Base-by-base conservation (phyloP, 2,888 invertebrate species). In the Ernsta delagoae region DNA sequence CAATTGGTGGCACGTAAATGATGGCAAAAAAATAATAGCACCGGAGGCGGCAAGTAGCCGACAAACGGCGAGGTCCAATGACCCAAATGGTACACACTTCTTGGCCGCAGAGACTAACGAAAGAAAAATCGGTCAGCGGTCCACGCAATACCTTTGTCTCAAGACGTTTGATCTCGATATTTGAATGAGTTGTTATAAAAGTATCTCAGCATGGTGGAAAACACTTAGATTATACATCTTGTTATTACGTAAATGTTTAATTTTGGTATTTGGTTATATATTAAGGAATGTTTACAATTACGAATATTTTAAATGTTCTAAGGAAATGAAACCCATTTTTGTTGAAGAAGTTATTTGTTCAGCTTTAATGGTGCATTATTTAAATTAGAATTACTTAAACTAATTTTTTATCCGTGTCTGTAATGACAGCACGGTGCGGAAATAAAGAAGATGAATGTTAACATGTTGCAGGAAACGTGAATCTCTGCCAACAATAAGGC, bases 21-120 rank as follows among this genome's bases (percentile, higher is more conserved):
- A 67, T 64, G 65, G 62, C 68, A 72, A 72, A 72, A 57, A 90
- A 89, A 85, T 85, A 82, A 86, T 86, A 77, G 81, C 83, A 81
- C 82, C 85, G 84, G 80, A 80, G 82, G 79, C 83, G 84, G 80
- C 83, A 88, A 16, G 80, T 80, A 83, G 78, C 81, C 87, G 83
- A 85, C 87, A 83, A 89, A 87, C 90, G 85, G 89, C 83, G 89
- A 92, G 89, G 91, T 91, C 90, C 89, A 91, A 90, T 92, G 91
- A 93, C 92, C 93, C 87, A 92, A 90, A 91, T 93, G 87, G 85
- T 82, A 84, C 36, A 36, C 84, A 86, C 85, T 84, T 89, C 88
- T 89, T 85, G 89, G 88, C 83, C 89, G 84, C 79, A 78, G 82
- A 87, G 85, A 82, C 84, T 79, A 80, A 81, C 82, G 89, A 90